Base-by-base conservation (phyloP, 2,113 vertebrate genomes). In the Dicrurus megarhynchus region DNA sequence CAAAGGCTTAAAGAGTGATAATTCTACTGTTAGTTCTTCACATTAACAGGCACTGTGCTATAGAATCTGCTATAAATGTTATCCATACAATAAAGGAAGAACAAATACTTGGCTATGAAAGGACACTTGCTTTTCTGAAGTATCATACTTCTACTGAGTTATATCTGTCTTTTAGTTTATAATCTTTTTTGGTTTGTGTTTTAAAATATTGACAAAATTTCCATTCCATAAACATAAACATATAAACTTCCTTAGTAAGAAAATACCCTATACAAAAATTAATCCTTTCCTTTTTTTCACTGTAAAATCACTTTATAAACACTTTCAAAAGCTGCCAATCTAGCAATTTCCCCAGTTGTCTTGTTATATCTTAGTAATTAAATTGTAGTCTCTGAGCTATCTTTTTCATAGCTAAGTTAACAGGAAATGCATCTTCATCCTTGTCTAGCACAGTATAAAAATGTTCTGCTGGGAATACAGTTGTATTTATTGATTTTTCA, bases 401-500 rank as follows among this genome's bases (percentile, higher is more conserved):
- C 92, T 95, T 97, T 76, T 91, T 92, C 57, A 26, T 91, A 94
- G 91, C 74, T 91, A 91, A 87, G 50, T 97, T 92, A 94, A 92
- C 81, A 85, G 84, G 87, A 96, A 95, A 95, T 83, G 90, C 30
- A 67, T 96, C 91, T 94, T 96, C 91, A 77, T 96, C 93, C 50
- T 87, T 96, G 95, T 94, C 92, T 94, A 90, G 76, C 60, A 92
- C 56, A 86, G 63, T 89, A 90, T 64, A 90, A 83, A 96, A 91
- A 56, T 56, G 47, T 89, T 91, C 90, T 88, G 16, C 44, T 93
- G 95, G 83, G 91, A 97, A 89, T 95, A 79, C n/a, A 69, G 41
- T 87, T 94, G 59, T 92, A 90, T 89, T 93, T 94, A 96, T 96
- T 94, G 95, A 94, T 95, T 93, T 91, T 93, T 94, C 80, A 89